phyloP scores from a whole-genome alignment of 2,797 vertebrate species.

The Pseudomugil gertrudae region DNA sequence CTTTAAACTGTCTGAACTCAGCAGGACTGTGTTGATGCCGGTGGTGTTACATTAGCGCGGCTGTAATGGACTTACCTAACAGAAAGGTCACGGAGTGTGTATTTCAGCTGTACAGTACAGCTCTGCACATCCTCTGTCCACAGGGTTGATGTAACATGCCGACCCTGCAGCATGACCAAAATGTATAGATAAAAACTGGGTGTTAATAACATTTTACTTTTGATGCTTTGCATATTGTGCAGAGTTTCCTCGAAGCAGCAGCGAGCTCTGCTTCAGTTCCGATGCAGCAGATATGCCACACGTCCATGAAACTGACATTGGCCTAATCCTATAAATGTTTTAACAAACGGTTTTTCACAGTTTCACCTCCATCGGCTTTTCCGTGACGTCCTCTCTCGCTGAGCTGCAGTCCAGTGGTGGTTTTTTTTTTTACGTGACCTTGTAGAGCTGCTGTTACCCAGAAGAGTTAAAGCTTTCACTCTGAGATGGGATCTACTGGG shows the following conservation, averaged over 20 bases:
- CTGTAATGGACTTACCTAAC: background rate
- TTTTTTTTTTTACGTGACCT: conserved; percentile 36
- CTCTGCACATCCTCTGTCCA: background rate
- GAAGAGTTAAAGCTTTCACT: conserved; percentile 13
- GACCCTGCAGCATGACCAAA: background rate
- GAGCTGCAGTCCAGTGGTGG: conserved; percentile 6
- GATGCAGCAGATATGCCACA: background rate
- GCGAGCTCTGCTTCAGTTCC: background rate
- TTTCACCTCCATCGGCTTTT: conserved; percentile 1
- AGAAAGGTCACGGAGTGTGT: background rate
- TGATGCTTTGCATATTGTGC: conserved; percentile 13
- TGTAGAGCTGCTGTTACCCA: conserved; percentile 13
- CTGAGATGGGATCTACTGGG: conserved; percentile 6
- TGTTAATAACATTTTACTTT: background rate
- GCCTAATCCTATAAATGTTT: background rate
- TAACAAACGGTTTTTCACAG: conserved; percentile 1
- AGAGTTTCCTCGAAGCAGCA: background rate
- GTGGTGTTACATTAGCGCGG: background rate
- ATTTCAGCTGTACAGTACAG: background rate
- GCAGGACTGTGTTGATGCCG: background rate
- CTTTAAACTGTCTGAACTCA: background rate
- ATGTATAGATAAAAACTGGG: background rate
- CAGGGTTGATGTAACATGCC: background rate
- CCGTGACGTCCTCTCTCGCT: conserved; percentile 3
- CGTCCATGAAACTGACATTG: background rate